Percentiles rank a stretch among this genome's conserved stretches.
Evolutionary conservation across 2,888 invertebrate species (phyloP).

Genomic region (Oeneis ivallda): DNA sequence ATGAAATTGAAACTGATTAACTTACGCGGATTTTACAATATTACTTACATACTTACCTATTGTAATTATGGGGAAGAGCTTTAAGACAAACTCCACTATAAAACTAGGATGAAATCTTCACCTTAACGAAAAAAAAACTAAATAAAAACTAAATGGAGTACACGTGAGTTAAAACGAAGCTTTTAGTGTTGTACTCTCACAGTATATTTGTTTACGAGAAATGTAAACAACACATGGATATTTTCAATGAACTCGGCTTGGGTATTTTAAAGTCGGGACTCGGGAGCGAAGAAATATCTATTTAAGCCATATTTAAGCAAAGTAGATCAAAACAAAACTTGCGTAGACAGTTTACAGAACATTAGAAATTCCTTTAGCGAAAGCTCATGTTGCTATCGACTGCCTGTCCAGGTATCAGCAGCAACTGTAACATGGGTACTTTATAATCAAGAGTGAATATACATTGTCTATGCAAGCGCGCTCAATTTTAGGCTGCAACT

Average conservation of each 20-base stretch:
- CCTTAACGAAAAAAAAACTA: slow-evolving; percentile 3
- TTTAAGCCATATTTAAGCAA: slow-evolving; percentile 6
- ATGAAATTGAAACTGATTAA: too few relatives aligned
- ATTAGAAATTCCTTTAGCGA: neutral
- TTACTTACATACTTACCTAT: too few relatives aligned
- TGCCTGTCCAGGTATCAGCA: neutral
- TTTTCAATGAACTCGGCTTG: slow-evolving; percentile 21
- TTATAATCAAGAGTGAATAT: too few relatives aligned
- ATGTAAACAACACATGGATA: slow-evolving; percentile 18
- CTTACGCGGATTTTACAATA: too few relatives aligned
- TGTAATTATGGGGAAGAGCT: too few relatives aligned
- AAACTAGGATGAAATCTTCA: neutral
- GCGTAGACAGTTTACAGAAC: slow-evolving; percentile 3
- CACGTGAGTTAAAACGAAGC: slow-evolving; percentile 17
- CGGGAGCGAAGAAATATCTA: neutral
- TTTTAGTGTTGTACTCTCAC: slow-evolving; percentile 11
- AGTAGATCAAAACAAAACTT: slow-evolving; percentile 15
- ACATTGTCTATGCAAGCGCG: too few relatives aligned
- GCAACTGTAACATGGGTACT: too few relatives aligned
- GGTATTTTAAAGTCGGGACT: slow-evolving; percentile 2
- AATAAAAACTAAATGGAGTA: neutral
- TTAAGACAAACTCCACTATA: neutral
- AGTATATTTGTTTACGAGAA: slow-evolving; percentile 17
- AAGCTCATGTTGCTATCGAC: neutral
- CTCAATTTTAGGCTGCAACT: too few relatives aligned